Base-by-base conservation (phyloP, 2,113 vertebrate species). In the Brachyhypopomus gauderio region DNA sequence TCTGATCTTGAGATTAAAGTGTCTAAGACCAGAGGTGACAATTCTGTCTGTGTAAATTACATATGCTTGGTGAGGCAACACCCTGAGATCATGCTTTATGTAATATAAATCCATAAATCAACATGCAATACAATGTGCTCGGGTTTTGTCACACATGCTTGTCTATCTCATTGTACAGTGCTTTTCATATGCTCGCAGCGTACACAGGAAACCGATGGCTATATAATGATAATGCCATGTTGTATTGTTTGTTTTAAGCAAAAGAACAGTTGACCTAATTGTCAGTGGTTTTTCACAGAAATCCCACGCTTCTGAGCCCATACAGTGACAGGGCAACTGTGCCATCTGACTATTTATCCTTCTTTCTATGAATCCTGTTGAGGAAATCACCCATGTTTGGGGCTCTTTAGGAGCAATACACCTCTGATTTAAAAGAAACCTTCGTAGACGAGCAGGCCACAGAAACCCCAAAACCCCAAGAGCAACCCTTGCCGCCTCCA, bases 391-490 rank as follows among this genome's bases (percentile, higher is more conserved):
- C 71, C 67, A 14, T 23, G 14, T 34, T 72, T 72, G 34, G 52
- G 25, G 3, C 19, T 63, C 66, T 73, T 72, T 86, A 72, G 76
- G 63, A 84, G 75, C 79, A 82, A 22, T 16, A 48, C 73, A 75
- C 52, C 48, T 75, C 48, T 82, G 83, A 82, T 84, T 83, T 75
- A 86, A 86, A 80, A 23, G 80, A 86, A 86, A 79, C 60, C 38
- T 79, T 82, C 66, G 67, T 66, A 78, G 78, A 81, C 62, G 70
- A 69, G 9, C 69, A 86, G 77, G 76, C 82, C 85, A 86, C 85
- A 80, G 77, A 86, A 84, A 84, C 85, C 83, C 20, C 85, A 86
- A 86, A 86, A 80, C 72, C 85, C 70, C 36, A 75, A 80, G 12
- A 11, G 25, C 84, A 79, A 78, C 78, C 75, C 36, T 72, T 82